Conservation (phyloP, 2,888 invertebrate species). For the Smittia sp. region DNA sequence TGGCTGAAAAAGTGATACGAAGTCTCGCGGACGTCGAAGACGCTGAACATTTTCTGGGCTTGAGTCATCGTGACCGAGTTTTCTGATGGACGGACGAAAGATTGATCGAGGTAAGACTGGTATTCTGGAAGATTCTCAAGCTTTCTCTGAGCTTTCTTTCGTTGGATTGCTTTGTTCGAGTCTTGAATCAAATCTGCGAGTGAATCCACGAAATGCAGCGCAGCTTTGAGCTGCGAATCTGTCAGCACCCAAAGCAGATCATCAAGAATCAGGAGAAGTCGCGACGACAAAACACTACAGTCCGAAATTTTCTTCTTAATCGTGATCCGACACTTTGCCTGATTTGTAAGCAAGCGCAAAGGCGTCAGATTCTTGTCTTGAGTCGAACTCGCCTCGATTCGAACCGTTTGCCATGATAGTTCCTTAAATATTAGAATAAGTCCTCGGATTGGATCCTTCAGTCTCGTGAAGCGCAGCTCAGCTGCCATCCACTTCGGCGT, state of each 20-base stretch:
- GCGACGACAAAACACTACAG: conserved; percentile 88
- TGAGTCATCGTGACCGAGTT: conserved; percentile 50
- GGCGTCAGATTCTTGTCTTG: conserved; percentile 78
- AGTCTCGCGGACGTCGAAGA: conserved; percentile 94
- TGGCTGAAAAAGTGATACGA: conserved; percentile 94
- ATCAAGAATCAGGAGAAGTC: conserved; percentile 88
- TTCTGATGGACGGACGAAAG: conserved; percentile 45
- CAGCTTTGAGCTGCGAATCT: conserved; percentile 92
- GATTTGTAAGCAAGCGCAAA: conserved; percentile 86
- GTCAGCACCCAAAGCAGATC: conserved; percentile 96
- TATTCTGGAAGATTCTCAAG: conserved; percentile 71
- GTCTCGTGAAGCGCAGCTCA: conserved; percentile 85
- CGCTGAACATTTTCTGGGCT: conserved; percentile 68
- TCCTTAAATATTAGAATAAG: conserved; percentile 96
- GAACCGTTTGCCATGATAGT: conserved; percentile 93
- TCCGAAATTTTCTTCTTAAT: conserved; percentile 95
- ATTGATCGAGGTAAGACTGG: conserved; percentile 66
- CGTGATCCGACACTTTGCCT: conserved; percentile 89
- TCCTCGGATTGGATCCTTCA: conserved; percentile 84
- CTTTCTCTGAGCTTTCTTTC: conserved; percentile 81
- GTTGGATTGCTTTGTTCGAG: conserved; percentile 71
- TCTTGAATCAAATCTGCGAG: conserved; percentile 79
- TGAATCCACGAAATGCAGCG: conserved; percentile 84
- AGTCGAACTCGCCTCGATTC: conserved; percentile 89
- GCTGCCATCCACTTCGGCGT: conserved; percentile 85